Evolutionary conservation across 2,888 invertebrate genomes (phyloP).

Genomic region (Dione juno): DNA sequence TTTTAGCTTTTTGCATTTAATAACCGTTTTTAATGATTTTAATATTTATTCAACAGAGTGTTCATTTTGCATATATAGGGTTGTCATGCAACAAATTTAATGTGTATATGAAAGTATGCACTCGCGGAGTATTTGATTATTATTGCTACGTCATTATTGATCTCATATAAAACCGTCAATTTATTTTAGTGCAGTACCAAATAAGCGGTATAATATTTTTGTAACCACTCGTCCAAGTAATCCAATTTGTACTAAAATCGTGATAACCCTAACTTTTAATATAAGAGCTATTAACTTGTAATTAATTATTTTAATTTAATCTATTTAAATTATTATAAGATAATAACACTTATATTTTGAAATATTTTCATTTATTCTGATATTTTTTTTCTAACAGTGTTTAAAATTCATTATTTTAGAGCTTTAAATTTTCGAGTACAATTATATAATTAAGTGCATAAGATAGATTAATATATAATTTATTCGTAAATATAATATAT

Average conservation of each 20-base stretch:
- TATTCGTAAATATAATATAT: constrained; percentile 67
- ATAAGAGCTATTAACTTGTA: no score
- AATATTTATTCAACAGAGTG: not conserved
- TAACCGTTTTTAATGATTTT: not conserved
- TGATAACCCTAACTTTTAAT: constrained; percentile 14
- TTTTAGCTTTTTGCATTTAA: constrained; percentile 18
- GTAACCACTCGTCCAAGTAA: constrained; percentile 13
- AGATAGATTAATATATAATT: constrained; percentile 70
- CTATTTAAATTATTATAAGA: no score
- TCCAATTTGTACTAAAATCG: not conserved
- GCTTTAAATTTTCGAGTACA: constrained; percentile 80
- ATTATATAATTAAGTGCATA: constrained; percentile 55
- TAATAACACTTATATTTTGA: not conserved
- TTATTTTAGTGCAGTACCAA: not conserved
- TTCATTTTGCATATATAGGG: not conserved
- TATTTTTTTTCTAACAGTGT: constrained; percentile 31
- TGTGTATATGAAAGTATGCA: no score
- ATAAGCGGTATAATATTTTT: constrained; percentile 10
- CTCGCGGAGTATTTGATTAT: not conserved
- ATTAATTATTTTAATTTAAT: no score
- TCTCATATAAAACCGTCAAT: constrained; percentile 12
- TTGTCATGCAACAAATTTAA: not conserved
- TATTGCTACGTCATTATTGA: not conserved
- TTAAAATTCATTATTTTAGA: constrained; percentile 65
- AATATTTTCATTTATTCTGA: constrained; percentile 28